Evolutionary conservation across 2,888 invertebrate genomes (phyloP), one percentile per base, ranked within the genome.

Genomic region (Aromia moschata): DNA sequence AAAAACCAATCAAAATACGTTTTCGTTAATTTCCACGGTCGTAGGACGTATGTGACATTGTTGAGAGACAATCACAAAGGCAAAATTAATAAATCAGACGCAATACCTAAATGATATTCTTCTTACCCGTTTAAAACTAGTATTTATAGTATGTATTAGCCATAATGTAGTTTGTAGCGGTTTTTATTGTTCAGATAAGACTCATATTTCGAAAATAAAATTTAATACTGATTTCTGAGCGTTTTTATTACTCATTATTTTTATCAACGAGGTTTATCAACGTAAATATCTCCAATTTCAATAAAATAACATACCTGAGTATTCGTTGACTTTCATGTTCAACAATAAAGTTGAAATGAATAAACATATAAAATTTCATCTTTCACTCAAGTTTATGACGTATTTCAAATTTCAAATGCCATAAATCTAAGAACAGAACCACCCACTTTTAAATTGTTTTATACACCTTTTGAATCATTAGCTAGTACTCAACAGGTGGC

Each of bases 1-100:
- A 67, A 62, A 62, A 59, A 60, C 54, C 61, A 66, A 64, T 66
- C 65, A 58, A 68, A 65, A 60, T 68, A 65, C 53, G 53, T 65
- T 55, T 59, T 45, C 44, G 30, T 58, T 31, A 56, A 56, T 17
- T 43, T 52, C 46, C 43, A 62, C 46, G 64, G 64, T 53, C 54
- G 58, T 58, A 56, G 60, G 45, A 60, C 58, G 56, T 64, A 58
- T 56, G 65, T 68, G 58, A 65, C 60, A 60, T 65, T 68, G 59
- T 64, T 65, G 45, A 62, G 58, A 64, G 65, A 69, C 66, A 70
- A 70, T 70, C 69, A 58, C 62, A 57, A 46, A 16, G 44, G 14
- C 30, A 49, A 49, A 20, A 10, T 36, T 9, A 25, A 38, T 25
- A 49, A 49, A n/a, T 49, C 20, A 20, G 36, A 49, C 37, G 49